Percentiles rank a stretch among this genome's conserved stretches.
Conservation (phyloP, 2,888 invertebrate species). For the Macropis europaea region DNA sequence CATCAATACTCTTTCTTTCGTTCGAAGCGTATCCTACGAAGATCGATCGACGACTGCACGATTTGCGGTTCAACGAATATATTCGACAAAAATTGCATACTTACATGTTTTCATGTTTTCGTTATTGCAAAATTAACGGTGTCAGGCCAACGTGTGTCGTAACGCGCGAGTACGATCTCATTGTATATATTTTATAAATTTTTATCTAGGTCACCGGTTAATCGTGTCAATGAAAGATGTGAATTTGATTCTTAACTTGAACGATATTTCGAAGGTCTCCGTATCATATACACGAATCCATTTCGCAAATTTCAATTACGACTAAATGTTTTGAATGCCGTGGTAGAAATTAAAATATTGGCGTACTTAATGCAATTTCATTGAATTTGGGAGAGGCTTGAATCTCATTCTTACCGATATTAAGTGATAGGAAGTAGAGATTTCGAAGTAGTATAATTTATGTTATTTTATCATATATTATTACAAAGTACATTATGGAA, state of each 20-base stretch:
- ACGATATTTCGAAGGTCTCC: background rate
- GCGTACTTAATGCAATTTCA: too few species aligned
- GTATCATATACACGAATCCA: background rate
- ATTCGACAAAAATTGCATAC: slow-evolving; percentile 18
- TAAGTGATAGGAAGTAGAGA: too few species aligned
- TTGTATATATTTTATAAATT: background rate
- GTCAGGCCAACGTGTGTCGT: slow-evolving; percentile 21
- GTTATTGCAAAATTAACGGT: slow-evolving; percentile 32
- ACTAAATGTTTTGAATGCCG: too few species aligned
- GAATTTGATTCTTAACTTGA: background rate
- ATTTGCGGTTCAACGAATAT: slow-evolving; percentile 1
- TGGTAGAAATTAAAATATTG: too few species aligned
- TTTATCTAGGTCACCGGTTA: slow-evolving; percentile 19
- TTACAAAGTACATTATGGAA: too few species aligned
- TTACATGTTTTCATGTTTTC: slow-evolving; percentile 32
- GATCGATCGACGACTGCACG: slow-evolving; percentile 38
- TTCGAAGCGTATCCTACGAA: slow-evolving; percentile 15
- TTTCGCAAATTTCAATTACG: background rate
- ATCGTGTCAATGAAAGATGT: background rate
- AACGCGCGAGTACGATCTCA: background rate
- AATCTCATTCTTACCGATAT: too few species aligned
- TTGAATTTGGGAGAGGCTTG: too few species aligned
- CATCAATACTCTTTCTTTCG: background rate
- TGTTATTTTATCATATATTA: too few species aligned
- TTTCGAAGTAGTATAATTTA: too few species aligned